Conservation (phyloP, 2,888 invertebrate species). For the Phania funesta region DNA sequence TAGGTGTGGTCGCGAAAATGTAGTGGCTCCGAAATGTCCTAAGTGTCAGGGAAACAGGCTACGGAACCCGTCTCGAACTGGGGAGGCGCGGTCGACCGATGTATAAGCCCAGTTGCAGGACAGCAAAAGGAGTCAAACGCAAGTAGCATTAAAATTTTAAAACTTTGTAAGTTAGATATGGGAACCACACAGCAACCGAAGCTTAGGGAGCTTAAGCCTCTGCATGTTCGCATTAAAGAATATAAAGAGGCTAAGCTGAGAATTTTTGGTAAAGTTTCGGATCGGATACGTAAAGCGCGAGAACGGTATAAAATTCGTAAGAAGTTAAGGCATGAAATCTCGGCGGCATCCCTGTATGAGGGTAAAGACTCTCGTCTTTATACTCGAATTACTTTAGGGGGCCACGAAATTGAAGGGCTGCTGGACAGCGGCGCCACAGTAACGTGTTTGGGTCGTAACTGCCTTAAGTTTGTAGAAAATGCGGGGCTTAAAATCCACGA, state of each 20-base stretch:
- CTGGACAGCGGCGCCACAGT: constrained; percentile 1
- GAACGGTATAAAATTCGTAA: background rate
- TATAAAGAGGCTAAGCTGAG: background rate
- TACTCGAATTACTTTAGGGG: background rate
- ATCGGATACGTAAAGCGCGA: background rate
- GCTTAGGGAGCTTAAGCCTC: background rate
- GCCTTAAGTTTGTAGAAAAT: background rate
- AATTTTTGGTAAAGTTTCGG: background rate
- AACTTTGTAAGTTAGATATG: background rate
- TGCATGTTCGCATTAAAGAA: background rate
- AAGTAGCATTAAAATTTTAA: background rate
- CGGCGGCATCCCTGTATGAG: background rate
- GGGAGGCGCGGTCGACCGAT: background rate
- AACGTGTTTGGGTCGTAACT: background rate
- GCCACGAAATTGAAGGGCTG: background rate
- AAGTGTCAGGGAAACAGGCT: background rate
- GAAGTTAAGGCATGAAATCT: background rate
- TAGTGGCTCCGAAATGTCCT: background rate
- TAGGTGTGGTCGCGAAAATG: background rate
- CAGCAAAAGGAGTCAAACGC: background rate
- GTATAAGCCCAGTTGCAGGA: background rate
- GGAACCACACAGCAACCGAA: background rate
- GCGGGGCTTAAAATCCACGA: background rate
- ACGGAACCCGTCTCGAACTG: background rate
- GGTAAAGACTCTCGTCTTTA: background rate